These are phyloP conservation scores for Rhogogaster chlorosoma DNA, from an alignment of 2,888 invertebrate genomes.

Conservation along the genomic window DNA sequence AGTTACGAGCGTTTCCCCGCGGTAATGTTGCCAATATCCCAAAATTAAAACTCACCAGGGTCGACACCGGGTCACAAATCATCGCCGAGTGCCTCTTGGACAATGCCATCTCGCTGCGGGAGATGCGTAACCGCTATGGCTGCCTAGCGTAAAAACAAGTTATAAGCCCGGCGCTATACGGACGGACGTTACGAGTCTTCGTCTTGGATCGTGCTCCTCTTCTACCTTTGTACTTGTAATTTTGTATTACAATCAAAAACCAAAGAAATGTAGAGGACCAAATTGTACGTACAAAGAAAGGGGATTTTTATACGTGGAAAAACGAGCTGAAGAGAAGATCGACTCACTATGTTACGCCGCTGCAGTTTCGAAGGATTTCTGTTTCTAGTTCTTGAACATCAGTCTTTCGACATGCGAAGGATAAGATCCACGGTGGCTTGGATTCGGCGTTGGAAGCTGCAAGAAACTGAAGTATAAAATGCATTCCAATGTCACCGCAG, in stretches of 20 bases:
- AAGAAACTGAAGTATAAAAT: background rate
- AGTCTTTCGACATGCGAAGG: background rate
- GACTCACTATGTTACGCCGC: background rate
- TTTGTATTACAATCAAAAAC: background rate
- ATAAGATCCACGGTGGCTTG: background rate
- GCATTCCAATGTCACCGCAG: constrained; percentile 51
- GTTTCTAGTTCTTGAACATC: background rate
- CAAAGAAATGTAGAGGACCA: background rate
- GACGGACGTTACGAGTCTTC: background rate
- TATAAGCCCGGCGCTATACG: background rate
- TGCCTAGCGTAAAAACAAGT: constrained; percentile 40
- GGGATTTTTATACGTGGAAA: background rate
- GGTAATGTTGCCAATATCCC: constrained; percentile 67
- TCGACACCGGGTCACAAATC: constrained; percentile 65
- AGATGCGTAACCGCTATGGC: constrained; percentile 36
- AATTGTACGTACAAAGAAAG: background rate
- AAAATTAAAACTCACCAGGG: constrained; percentile 68
- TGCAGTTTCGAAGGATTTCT: background rate
- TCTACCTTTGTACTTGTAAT: background rate
- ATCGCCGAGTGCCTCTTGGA: constrained; percentile 60
- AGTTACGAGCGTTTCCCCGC: constrained; percentile 50
- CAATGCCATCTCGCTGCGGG: constrained; percentile 51
- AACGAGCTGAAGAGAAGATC: background rate
- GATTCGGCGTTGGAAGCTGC: background rate
- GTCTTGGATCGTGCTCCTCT: background rate